These are phyloP conservation scores for Phrynocephalus versicolor DNA, from an alignment of 2,113 vertebrate genomes.

Conservation along the genomic window DNA sequence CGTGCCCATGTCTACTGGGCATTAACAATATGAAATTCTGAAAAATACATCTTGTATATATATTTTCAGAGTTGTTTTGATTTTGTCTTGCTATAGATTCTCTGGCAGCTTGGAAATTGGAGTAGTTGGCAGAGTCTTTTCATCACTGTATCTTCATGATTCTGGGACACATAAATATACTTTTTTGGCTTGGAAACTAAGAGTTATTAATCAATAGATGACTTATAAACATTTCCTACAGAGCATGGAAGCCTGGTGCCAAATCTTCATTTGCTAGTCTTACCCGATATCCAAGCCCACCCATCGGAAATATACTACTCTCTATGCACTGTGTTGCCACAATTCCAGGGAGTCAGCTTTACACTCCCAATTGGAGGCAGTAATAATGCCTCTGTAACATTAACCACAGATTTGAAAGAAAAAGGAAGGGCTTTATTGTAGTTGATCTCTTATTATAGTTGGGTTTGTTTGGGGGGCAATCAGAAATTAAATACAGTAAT, in stretches of 20 bases:
- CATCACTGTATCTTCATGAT: constrained; percentile 43
- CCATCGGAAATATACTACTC: no score
- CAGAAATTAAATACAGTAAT: constrained; percentile 36
- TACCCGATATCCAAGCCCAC: constrained; percentile 8
- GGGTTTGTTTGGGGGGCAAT: constrained; percentile 1
- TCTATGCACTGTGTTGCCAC: no score
- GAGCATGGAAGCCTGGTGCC: constrained; percentile 33
- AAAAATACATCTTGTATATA: not conserved
- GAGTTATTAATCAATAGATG: constrained; percentile 36
- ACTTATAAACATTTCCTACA: constrained; percentile 8
- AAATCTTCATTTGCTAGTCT: not conserved
- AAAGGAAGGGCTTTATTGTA: no score
- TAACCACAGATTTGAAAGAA: no score
- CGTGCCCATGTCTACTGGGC: no score
- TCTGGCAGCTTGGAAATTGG: constrained; percentile 5
- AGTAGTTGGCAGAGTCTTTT: constrained; percentile 23
- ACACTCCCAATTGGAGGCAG: no score
- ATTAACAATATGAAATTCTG: not conserved
- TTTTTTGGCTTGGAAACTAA: no score
- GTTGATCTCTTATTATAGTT: not conserved
- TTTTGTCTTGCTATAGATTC: constrained; percentile 18
- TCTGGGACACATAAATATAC: constrained; percentile 32
- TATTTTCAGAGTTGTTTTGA: not conserved
- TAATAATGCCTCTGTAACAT: no score
- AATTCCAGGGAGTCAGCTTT: no score